Evolutionary conservation across 2,888 invertebrate species (phyloP).

Genomic region (Aphrophora alni): DNA sequence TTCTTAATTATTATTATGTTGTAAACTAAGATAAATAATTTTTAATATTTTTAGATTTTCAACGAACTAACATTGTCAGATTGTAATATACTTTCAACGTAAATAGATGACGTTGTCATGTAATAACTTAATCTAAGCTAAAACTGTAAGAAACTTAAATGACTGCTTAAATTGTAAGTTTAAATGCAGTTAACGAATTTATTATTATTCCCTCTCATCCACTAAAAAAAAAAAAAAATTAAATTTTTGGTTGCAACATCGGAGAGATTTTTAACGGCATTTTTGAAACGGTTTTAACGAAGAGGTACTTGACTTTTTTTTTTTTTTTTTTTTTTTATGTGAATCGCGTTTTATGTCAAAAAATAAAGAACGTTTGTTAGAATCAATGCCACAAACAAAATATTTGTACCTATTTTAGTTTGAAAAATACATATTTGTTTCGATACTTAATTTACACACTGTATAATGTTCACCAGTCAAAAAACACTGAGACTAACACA

Average conservation of each 20-base stretch:
- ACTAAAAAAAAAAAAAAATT: constrained; percentile 19
- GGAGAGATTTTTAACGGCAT: constrained; percentile 15
- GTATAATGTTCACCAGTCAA: constrained; percentile 19
- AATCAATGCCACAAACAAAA: too few species aligned
- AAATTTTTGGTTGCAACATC: constrained; percentile 26
- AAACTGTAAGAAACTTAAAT: constrained; percentile 13
- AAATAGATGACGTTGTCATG: too few species aligned
- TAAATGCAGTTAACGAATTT: constrained; percentile 17
- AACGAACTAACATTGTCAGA: too few species aligned
- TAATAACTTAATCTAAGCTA: too few species aligned
- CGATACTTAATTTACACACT: too few species aligned
- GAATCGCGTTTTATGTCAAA: constrained; percentile 9
- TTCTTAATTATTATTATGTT: too few species aligned
- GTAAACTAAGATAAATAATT: too few species aligned
- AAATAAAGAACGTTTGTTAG: constrained; percentile 1
- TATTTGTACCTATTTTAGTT: too few species aligned
- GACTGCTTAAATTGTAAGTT: constrained; percentile 13
- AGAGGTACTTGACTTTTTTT: neutral
- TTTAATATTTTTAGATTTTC: too few species aligned
- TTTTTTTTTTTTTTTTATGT: neutral
- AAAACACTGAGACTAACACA: constrained; percentile 26
- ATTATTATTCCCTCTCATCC: constrained; percentile 19
- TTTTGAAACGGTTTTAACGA: neutral
- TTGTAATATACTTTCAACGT: too few species aligned
- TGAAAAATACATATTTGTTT: too few species aligned